Evolutionary conservation across 2,888 invertebrate species (phyloP).

Genomic region (Saturnia japonica): DNA sequence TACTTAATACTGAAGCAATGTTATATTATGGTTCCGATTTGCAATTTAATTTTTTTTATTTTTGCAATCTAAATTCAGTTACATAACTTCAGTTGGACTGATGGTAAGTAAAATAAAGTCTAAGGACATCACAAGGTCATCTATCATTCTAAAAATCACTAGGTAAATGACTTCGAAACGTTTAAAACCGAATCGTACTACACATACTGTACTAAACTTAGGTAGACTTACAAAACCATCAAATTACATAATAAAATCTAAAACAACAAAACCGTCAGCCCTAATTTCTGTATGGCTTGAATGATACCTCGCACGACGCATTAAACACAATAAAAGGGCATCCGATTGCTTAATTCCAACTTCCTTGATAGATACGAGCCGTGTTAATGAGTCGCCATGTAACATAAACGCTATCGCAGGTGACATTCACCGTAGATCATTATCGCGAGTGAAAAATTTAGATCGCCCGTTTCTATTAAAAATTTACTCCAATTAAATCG

Average conservation of each 20-base stretch:
- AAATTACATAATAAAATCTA: neutral
- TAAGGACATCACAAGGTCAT: too few relatives aligned
- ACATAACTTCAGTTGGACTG: too few relatives aligned
- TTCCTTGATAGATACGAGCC: constrained; percentile 1
- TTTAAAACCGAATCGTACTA: too few relatives aligned
- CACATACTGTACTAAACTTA: neutral
- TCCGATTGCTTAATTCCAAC: constrained; percentile 8
- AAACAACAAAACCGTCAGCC: neutral
- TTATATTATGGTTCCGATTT: neutral
- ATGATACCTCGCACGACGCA: neutral
- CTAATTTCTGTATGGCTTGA: neutral
- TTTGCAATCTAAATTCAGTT: too few relatives aligned
- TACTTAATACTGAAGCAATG: neutral
- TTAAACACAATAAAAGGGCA: constrained; percentile 9
- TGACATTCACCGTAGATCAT: constrained; percentile 6
- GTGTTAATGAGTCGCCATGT: neutral
- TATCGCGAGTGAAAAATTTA: constrained; percentile 3
- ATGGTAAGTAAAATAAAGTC: too few relatives aligned
- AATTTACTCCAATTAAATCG: neutral
- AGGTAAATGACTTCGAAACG: too few relatives aligned
- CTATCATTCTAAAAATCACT: too few relatives aligned
- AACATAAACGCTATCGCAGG: neutral
- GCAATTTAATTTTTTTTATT: too few relatives aligned
- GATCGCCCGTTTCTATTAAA: neutral
- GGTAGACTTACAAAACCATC: neutral